phyloP scores from a whole-genome alignment of 2,888 invertebrate species.

The Drosophila anomalata region DNA sequence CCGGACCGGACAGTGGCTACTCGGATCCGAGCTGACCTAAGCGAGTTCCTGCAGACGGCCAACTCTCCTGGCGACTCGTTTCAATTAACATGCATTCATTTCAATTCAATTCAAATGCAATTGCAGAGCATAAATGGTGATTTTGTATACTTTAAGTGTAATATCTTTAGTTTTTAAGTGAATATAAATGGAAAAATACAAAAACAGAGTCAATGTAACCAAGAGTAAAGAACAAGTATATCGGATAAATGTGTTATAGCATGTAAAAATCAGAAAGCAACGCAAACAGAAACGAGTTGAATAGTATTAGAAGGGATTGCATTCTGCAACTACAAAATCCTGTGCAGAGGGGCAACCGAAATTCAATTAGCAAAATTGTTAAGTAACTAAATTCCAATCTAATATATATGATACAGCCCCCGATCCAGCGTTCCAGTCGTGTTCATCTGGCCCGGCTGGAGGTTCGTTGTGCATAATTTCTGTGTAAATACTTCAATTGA shows the following conservation, averaged over 20 bases:
- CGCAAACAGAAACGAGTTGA: constrained; percentile 31
- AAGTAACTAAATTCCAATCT: constrained; percentile 38
- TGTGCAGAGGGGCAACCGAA: constrained; percentile 19
- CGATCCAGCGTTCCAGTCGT: too few relatives aligned
- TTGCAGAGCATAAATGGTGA: constrained; percentile 77
- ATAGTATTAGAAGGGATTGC: constrained; percentile 30
- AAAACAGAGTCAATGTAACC: constrained; percentile 22
- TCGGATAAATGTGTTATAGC: constrained; percentile 48
- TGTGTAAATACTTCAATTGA: constrained; percentile 67
- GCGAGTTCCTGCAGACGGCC: constrained; percentile 18
- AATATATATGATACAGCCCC: constrained; percentile 25
- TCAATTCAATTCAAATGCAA: constrained; percentile 77
- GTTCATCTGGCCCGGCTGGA: constrained; percentile 18
- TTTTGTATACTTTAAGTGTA: constrained; percentile 77
- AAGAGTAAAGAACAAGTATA: constrained; percentile 39
- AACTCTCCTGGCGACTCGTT: constrained; percentile 21
- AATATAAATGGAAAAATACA: constrained; percentile 22
- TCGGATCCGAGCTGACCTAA: constrained; percentile 70
- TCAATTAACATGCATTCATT: constrained; percentile 50
- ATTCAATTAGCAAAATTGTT: constrained; percentile 67
- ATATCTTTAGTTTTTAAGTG: constrained; percentile 71
- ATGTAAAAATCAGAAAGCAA: constrained; percentile 40
- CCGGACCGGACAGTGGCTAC: constrained; percentile 72
- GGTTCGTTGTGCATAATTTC: constrained; percentile 54
- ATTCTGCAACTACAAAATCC: background rate